Evolutionary conservation across 1,140 invertebrate genomes (phyloP).

Genomic region (Thereuonema tuberculata): DNA sequence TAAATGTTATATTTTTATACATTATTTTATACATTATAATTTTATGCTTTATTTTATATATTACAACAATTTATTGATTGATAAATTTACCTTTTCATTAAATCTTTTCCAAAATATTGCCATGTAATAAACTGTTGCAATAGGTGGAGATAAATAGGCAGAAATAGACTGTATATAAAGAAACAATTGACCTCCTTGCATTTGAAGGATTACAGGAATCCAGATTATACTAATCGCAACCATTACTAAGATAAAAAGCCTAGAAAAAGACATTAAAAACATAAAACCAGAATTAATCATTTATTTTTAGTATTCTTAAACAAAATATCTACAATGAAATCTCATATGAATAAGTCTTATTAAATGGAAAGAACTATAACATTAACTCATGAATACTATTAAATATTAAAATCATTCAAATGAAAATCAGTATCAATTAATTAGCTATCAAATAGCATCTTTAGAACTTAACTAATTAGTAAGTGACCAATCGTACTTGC

Average conservation of each 20-base stretch:
- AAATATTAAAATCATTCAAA: no score
- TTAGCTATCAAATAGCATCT: no score
- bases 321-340: no score
- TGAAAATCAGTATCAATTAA: no score
- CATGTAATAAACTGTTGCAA: constrained; percentile 35
- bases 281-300: background rate
- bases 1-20: no score
- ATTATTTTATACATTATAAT: no score
- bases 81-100: constrained; percentile 31
- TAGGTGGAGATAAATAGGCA: constrained; percentile 37
- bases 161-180: constrained; percentile 39
- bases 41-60: background rate
- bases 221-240: constrained; percentile 35
- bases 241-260: constrained; percentile 36
- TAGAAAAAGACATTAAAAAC: constrained; percentile 10
- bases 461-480: no score
- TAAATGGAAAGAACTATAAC: no score
- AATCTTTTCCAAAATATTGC: constrained; percentile 35
- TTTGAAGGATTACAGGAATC: constrained; percentile 38
- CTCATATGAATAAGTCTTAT: no score
- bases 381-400: no score
- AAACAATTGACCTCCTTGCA: constrained; percentile 39
- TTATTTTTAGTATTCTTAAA: background rate
- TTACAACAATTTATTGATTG: background rate
- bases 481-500: no score